Evolutionary conservation across 2,797 vertebrate species (phyloP).

Genomic region (Sarcophilus harrisii): DNA sequence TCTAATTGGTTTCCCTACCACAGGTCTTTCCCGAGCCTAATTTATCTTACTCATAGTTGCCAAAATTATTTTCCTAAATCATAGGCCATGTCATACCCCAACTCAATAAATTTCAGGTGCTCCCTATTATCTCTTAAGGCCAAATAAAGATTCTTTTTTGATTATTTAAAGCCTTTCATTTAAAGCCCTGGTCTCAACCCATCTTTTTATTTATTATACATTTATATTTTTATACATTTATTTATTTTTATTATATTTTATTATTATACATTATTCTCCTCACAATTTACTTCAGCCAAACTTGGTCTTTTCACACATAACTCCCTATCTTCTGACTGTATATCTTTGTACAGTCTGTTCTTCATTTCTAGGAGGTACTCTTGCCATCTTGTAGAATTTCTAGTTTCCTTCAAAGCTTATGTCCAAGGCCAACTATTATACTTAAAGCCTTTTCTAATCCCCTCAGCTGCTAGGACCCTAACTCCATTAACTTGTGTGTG

Average conservation of each 20-base stretch:
- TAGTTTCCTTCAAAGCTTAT: neutral
- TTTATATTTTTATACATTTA: no score
- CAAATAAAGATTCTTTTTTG: neutral
- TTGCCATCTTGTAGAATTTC: neutral
- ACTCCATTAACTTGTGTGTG: neutral
- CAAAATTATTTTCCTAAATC: neutral
- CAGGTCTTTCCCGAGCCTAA: neutral
- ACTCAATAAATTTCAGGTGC: neutral
- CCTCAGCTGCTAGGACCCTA: neutral
- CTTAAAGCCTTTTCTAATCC: neutral
- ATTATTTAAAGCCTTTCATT: neutral
- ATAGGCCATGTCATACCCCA: neutral
- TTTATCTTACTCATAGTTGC: neutral
- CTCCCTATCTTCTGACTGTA: neutral
- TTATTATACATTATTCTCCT: neutral
- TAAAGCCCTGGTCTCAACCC: neutral
- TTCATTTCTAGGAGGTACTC: neutral
- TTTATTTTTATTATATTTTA: no score
- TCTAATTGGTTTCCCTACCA: neutral
- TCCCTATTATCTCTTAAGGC: neutral
- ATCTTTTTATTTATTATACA: neutral
- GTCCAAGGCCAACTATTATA: neutral
- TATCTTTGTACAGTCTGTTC: neutral
- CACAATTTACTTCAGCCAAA: neutral
- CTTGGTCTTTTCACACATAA: neutral